Percentiles rank a stretch among this genome's conserved stretches.
Evolutionary conservation across 2,797 vertebrate species (phyloP).

Genomic region (Rhinella marina): DNA sequence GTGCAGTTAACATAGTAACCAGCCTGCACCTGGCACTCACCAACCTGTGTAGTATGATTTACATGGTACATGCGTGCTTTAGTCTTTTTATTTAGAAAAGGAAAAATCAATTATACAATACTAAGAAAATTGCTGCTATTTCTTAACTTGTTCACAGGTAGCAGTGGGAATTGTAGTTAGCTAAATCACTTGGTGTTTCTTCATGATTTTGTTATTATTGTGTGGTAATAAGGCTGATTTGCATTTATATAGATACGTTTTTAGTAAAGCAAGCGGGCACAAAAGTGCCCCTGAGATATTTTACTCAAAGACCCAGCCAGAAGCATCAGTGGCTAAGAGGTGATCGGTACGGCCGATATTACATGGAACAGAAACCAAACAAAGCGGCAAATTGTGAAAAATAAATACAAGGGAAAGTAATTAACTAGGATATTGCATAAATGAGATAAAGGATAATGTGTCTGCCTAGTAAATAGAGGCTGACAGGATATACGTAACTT

Average conservation of each 20-base stretch:
- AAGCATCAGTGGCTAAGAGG: conserved; percentile 5
- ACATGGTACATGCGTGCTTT: neutral
- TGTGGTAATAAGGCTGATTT: conserved; percentile 55
- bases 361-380: conserved; percentile 9
- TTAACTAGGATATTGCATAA: conserved; percentile 25
- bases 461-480: neutral
- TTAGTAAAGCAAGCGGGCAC: conserved; percentile 31
- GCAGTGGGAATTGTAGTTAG: conserved; percentile 46
- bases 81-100: conserved; percentile 23
- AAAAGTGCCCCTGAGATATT: conserved; percentile 24
- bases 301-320: neutral
- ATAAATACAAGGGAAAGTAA: neutral
- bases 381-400: neutral
- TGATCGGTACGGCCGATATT: conserved; percentile 27
- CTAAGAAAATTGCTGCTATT: conserved; percentile 33
- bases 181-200: conserved; percentile 34
- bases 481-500: conserved; percentile 11
- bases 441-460: conserved; percentile 32
- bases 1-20: conserved; percentile 10
- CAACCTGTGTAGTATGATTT: conserved; percentile 5
- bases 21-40: neutral
- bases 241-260: conserved; percentile 52
- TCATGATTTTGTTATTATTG: conserved; percentile 45
- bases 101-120: conserved; percentile 47
- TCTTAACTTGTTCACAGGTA: conserved; percentile 24